Evolutionary conservation across 2,113 vertebrate species (phyloP), one percentile per base, ranked within the genome.

Genomic region (Mustela lutreola): DNA sequence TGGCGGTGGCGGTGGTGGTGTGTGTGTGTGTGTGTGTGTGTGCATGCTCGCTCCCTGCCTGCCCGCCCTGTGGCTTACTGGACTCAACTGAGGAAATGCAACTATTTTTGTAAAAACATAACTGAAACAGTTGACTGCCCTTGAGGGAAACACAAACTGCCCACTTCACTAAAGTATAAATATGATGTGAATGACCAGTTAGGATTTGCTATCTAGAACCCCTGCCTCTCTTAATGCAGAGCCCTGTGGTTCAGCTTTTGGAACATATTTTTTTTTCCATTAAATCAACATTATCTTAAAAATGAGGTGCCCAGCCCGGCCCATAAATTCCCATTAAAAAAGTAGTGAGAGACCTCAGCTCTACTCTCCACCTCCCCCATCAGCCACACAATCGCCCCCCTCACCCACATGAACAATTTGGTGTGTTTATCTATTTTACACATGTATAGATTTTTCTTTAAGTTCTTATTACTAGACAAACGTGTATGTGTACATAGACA

Each of bases 51-150:
- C 18, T 21, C 36, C 63, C 62, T 31, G 10, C 33, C 67, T 48
- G n/a, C 48, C 67, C 1, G 0, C 26, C 11, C 70, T 73, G 53
- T 33, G n/a, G 58, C 79, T 56, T 36, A 63, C 70, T 80, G 53
- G 79, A 92, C 67, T 76, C 70, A 33, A 22, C 76, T 62, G 24
- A 91, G 50, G 84, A 94, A 73, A 83, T 14, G 3, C 28, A 89
- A 56, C 24, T 87, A 33, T 12, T 91, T 85, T 75, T 92, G 45
- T 53, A 63, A 92, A 90, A 95, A 97, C n/a, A 36, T n/a, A 56
- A 75, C 76, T 92, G 48, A 89, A 45, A 86, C 26, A 33, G 22
- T 26, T 39, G n/a, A 45, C 73, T 73, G 83, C 56, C 24, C 53
- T 58, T 22, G 58, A 87, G 42, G 58, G 79, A 96, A 94, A 96